A percentile compares a stretch with the other conserved stretches of the same genome.
Conservation (phyloP, 1,140 invertebrate genomes). For the Stratiolaelaps scimitus region DNA sequence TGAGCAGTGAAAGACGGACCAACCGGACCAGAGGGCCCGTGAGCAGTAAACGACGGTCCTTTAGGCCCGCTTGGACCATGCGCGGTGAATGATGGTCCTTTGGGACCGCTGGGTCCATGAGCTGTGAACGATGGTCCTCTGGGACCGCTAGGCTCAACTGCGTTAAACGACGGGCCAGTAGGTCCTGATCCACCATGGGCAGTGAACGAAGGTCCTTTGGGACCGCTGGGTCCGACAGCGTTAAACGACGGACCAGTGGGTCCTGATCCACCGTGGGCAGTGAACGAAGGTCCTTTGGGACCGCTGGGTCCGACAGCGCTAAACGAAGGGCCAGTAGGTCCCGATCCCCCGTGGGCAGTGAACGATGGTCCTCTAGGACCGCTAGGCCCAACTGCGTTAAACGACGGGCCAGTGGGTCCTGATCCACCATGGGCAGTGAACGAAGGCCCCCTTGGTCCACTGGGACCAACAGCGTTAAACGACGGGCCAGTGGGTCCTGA, state of each 20-base stretch:
- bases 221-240: not conserved
- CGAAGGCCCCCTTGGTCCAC: not conserved
- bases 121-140: not conserved
- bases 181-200: not conserved
- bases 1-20: not conserved
- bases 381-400: not conserved
- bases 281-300: not conserved
- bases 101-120: not conserved
- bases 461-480: not conserved
- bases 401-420: not conserved
- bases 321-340: conserved; percentile 2
- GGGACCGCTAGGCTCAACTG: not conserved
- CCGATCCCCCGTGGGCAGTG: not conserved
- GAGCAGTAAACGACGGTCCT: not conserved
- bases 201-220: not conserved
- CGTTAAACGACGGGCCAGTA: not conserved
- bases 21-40: not conserved
- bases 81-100: not conserved
- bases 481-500: conserved; percentile 2
- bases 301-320: not conserved
- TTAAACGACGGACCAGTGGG: not conserved
- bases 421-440: not conserved
- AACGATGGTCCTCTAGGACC: not conserved
- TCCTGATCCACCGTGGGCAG: not conserved
- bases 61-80: not conserved